Conservation (phyloP, 2,888 invertebrate genomes). For the Andrena bicolor region DNA sequence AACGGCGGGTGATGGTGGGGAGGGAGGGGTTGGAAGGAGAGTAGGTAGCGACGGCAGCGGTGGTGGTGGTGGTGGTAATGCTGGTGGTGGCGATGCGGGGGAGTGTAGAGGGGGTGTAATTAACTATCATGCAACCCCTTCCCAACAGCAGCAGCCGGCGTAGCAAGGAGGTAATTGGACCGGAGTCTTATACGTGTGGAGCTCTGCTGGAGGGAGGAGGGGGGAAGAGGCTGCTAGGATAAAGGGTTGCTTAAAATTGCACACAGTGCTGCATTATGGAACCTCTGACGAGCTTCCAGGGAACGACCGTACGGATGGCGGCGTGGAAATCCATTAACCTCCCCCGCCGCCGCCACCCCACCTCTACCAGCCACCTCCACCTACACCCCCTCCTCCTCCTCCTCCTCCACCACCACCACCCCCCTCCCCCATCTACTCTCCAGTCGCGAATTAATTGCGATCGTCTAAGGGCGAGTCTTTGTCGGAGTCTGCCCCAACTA, state of each 20-base stretch:
- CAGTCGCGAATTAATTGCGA: conserved; percentile 83
- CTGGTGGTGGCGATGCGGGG: conserved; percentile 73
- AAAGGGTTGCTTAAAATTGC: conserved; percentile 84
- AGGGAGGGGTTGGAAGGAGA: conserved; percentile 57
- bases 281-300: conserved; percentile 82
- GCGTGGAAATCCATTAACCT: conserved; percentile 83
- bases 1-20: conserved; percentile 44
- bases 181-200: conserved; percentile 83
- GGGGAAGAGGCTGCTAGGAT: conserved; percentile 78
- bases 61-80: conserved; percentile 67
- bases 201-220: conserved; percentile 72
- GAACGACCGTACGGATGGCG: conserved; percentile 80
- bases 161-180: conserved; percentile 85
- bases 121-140: conserved; percentile 84
- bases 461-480: conserved; percentile 82
- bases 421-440: conserved; percentile 70
- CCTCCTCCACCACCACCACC: conserved; percentile 29
- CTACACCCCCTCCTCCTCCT: conserved; percentile 23
- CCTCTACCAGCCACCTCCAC: neutral
- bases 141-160: conserved; percentile 82
- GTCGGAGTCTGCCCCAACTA: conserved; percentile 72
- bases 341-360: conserved; percentile 61
- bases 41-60: conserved; percentile 56
- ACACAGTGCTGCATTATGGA: conserved; percentile 84
- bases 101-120: conserved; percentile 82